Evolutionary conservation across 2,113 vertebrate species (phyloP), one percentile per base, ranked within the genome.

Genomic region (Chrysemys picta): DNA sequence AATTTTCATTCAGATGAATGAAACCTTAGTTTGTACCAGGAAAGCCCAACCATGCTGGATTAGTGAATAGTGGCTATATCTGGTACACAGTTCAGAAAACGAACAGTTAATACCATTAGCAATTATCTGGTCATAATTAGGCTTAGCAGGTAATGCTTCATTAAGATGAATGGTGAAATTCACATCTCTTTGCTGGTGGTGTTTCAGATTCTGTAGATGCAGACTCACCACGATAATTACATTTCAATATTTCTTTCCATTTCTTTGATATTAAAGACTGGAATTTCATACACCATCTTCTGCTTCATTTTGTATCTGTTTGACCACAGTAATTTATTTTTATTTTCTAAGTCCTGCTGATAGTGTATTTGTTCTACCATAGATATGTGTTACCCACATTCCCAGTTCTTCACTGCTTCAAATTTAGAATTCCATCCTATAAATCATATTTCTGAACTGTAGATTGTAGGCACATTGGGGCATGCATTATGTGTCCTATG

Each of bases 201-300:
- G 17, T 94, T 94, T 72, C 57, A 88, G 52, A 22, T 27, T 12
- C 52, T 78, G 82, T 95, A 97, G 97, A 92, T 82, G 65, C 53
- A 95, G 87, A 93, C 52, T 76, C 82, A 45, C 8, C n/a, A 57
- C 87, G 76, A 84, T 95, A 97, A 98, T 97, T 96, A 89, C 57
- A 82, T 94, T 94, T 69, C 81, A 89, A 92, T 93, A 94, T 80
- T 97, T 59, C 93, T 95, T 88, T 92, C 62, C 47, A 76, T 89
- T 86, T 94, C 91, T 50, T 94, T 95, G 76, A 94, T 96, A 91
- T 29, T 42, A 89, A 88, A 59, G 21, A 89, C 79, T 17, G 17
- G 29, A 84, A 47, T 78, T 80, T 82, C 84, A n/a, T 82, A 59
- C 81, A 90, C 49, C 82, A 78, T 90, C 83, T 56, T 86, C 75